These are phyloP conservation scores for Metalampra italica DNA, from an alignment of 2,888 invertebrate species.

Conservation along the genomic window DNA sequence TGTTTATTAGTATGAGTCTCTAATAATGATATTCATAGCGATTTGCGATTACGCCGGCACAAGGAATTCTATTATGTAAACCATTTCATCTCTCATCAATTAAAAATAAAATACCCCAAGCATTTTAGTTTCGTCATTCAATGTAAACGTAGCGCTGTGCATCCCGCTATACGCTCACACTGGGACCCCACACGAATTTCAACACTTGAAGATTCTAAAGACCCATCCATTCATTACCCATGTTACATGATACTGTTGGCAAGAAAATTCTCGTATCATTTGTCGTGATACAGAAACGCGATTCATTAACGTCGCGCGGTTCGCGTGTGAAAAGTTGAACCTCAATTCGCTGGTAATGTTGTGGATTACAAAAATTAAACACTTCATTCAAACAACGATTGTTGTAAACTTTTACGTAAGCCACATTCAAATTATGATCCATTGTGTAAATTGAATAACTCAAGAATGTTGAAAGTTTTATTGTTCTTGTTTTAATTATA, in stretches of 20 bases:
- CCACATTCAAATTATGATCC: conserved; percentile 41
- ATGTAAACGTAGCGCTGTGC: too few species aligned
- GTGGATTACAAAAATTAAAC: conserved; percentile 50
- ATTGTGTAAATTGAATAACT: conserved; percentile 58
- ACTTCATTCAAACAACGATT: conserved; percentile 44
- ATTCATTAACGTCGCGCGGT: conserved; percentile 26
- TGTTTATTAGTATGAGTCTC: too few species aligned
- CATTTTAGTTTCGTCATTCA: too few species aligned
- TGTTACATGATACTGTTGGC: conserved; percentile 29
- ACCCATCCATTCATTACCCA: conserved; percentile 27
- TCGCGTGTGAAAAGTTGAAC: conserved; percentile 43
- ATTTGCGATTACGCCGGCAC: neutral
- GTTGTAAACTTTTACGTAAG: conserved; percentile 54
- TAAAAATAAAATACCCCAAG: too few species aligned
- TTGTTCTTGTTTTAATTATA: conserved; percentile 13
- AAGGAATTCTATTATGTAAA: neutral
- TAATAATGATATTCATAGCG: neutral
- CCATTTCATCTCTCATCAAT: too few species aligned
- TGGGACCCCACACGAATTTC: conserved; percentile 14
- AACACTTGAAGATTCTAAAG: conserved; percentile 19
- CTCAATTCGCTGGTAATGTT: conserved; percentile 33
- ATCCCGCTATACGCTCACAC: conserved; percentile 3
- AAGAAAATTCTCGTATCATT: conserved; percentile 19
- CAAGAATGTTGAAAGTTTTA: conserved; percentile 14
- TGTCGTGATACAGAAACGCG: conserved; percentile 33